Evolutionary conservation across 2,797 vertebrate genomes (phyloP).

Genomic region (Rhinella marina): DNA sequence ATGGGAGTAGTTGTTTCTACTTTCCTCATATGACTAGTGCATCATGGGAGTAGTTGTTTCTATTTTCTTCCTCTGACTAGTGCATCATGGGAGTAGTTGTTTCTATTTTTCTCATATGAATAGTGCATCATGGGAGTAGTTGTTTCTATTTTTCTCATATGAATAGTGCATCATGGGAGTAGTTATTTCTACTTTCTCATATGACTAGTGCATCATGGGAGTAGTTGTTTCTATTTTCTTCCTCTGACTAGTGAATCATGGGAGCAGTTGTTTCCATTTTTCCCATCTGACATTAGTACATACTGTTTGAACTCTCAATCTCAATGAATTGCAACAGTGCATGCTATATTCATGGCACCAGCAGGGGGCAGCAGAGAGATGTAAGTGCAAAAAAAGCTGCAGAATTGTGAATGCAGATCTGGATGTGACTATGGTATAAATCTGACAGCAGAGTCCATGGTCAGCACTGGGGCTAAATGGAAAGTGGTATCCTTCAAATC

Average conservation of each 20-base stretch:
- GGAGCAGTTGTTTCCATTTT: neutral
- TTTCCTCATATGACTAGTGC: neutral
- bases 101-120: neutral
- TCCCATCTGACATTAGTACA: no score
- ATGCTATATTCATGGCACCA: neutral
- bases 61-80: no score
- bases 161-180: neutral
- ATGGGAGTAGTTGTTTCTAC: neutral
- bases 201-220: no score
- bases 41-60: no score
- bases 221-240: no score
- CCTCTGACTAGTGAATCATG: neutral
- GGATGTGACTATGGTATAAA: neutral
- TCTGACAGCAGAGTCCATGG: no score
- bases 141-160: neutral
- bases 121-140: neutral
- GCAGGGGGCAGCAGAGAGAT: constrained; percentile 16
- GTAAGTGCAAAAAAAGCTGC: neutral
- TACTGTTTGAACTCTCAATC: neutral
- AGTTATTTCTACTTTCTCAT: no score
- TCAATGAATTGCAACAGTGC: neutral
- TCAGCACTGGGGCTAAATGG: no score
- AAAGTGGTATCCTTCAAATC: no score
- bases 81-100: no score
- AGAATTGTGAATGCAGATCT: neutral